Evolutionary conservation across 2,888 invertebrate species (phyloP), one percentile per base, ranked within the genome.

Genomic region (Volucella inanis): DNA sequence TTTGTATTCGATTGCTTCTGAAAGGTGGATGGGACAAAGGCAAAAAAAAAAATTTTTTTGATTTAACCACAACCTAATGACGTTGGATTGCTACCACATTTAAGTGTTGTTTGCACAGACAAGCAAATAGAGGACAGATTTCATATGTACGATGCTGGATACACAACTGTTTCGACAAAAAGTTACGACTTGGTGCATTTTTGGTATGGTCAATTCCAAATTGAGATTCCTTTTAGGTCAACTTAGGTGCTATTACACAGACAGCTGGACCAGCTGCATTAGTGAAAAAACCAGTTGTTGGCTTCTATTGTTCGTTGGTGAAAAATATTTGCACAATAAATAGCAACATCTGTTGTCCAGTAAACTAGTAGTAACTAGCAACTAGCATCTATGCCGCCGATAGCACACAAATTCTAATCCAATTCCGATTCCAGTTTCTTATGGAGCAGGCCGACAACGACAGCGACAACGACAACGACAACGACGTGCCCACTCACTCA

Each of bases 311-410:
- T 81, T 75, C 50, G 10, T 3, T 64, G 49, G 50, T 38, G 64
- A 61, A 47, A 47, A 62, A 49, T 74, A 62, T 78, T 64, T 64
- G 64, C 62, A 59, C 62, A 68, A 68, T 52, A 78, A 78, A 83
- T 78, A 72, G 78, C 74, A 78, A 83, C 83, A 83, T 83, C 83
- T 83, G 83, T 83, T 83, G 83, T 50, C 68, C 55, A 50, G 57
- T 62, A 78, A 77, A 67, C 62, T 57, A 57, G 54, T 47, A 38
- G 54, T 39, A 3, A 10, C 39, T 9, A 10, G 11, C 59, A 15
- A 6, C 31, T 31, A 6, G 6, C 6, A 31, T 6, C 31, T 6
- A 31, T 45, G 18, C 18, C 67, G 41, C 43, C 62, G 67, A 82
- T 77, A 67, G 71, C 57, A 71, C 61, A 77, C 77, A 68, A 77